Percentiles rank a stretch among this genome's conserved stretches.
Evolutionary conservation across 2,113 vertebrate species (phyloP).

Genomic region (Osmerus eperlanus): DNA sequence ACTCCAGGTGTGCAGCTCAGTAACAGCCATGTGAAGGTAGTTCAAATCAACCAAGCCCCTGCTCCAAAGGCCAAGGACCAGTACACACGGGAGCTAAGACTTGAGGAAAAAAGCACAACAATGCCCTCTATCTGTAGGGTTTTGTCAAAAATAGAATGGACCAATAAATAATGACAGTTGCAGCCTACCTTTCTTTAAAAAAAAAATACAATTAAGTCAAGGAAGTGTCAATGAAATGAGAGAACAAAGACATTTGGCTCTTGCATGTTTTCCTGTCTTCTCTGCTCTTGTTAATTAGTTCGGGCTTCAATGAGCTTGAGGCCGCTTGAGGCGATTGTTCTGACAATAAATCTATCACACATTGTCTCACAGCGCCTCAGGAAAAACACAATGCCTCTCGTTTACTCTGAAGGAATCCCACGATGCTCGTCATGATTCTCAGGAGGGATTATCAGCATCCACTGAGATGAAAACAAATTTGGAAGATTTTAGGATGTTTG

Average conservation of each 20-base stretch:
- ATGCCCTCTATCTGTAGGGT: neutral
- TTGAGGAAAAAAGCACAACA: slow-evolving; percentile 1
- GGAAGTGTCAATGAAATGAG: too few species aligned
- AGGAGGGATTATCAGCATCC: slow-evolving; percentile 20
- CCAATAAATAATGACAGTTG: neutral
- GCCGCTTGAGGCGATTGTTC: neutral
- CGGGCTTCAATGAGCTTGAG: neutral
- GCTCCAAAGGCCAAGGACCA: neutral
- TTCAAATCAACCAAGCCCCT: neutral
- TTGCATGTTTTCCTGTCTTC: neutral
- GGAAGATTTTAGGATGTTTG: neutral
- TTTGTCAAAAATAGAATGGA: neutral
- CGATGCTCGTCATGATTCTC: slow-evolving; percentile 7
- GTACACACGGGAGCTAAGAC: slow-evolving; percentile 24
- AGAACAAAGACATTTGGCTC: too few species aligned
- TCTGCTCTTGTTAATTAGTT: neutral
- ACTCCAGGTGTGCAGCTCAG: slow-evolving; percentile 33
- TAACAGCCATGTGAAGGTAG: slow-evolving; percentile 20
- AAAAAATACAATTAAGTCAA: too few species aligned
- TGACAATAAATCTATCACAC: neutral
- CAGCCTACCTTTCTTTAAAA: too few species aligned
- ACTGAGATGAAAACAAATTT: neutral
- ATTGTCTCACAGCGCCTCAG: neutral
- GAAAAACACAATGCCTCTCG: slow-evolving; percentile 12
- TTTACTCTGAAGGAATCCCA: slow-evolving; percentile 11